These are phyloP conservation scores for Micoletzkya japonica DNA, from an alignment of 2,888 invertebrate genomes.

Conservation along the genomic window DNA sequence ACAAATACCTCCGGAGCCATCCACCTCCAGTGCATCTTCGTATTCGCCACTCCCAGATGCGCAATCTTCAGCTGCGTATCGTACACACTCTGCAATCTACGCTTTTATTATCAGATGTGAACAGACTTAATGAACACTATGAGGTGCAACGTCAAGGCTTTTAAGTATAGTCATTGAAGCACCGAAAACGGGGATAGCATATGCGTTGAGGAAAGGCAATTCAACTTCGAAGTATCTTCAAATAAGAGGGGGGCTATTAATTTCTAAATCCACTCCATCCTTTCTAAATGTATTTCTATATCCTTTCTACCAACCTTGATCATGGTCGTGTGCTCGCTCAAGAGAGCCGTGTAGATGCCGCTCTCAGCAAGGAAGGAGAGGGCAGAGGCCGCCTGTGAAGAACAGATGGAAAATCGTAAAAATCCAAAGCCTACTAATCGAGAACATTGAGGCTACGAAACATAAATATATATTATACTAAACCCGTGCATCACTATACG, in stretches of 20 bases:
- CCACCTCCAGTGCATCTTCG: slow-evolving; percentile 11
- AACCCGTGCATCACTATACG: too few species aligned
- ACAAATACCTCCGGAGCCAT: slow-evolving; percentile 21
- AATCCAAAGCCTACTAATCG: too few species aligned
- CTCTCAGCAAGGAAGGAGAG: slow-evolving; percentile 11
- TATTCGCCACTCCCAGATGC: background rate
- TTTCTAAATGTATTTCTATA: too few species aligned
- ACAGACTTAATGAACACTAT: background rate
- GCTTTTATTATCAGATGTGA: background rate
- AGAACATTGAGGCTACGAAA: background rate
- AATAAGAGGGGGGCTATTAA: too few species aligned
- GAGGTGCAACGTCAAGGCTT: background rate
- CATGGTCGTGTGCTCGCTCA: slow-evolving; percentile 11
- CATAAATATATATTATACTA: too few species aligned
- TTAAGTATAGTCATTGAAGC: too few species aligned
- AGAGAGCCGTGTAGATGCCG: background rate
- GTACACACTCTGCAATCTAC: slow-evolving; percentile 1
- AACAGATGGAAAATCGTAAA: too few species aligned
- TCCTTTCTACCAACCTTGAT: slow-evolving; percentile 16
- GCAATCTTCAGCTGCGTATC: slow-evolving; percentile 4
- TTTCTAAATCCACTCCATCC: too few species aligned
- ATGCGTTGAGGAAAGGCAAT: too few species aligned
- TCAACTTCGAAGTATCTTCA: too few species aligned
- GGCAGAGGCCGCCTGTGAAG: slow-evolving; percentile 18
- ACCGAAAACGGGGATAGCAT: too few species aligned